A percentile compares a stretch with the other conserved stretches of the same genome.
phyloP scores from a whole-genome alignment of 2,113 vertebrate species.

The Platycercus adscitus region DNA sequence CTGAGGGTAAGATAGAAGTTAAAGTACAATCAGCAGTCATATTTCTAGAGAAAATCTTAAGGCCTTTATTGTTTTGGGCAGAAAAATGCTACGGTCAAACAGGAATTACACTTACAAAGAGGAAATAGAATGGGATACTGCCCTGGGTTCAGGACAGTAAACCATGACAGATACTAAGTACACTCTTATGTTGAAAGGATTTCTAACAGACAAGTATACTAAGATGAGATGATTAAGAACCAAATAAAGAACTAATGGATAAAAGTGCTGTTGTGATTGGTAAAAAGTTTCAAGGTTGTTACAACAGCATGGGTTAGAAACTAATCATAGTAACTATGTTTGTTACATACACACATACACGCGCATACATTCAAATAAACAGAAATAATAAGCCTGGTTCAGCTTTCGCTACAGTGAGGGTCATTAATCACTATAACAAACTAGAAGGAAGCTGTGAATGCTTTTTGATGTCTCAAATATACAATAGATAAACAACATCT shows the following conservation, averaged over 20 bases:
- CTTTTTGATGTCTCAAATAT: not conserved
- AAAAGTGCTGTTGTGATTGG: not conserved
- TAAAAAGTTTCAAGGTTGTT: not conserved
- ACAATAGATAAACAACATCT: not conserved
- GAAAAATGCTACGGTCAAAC: not conserved
- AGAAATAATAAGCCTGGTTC: not conserved
- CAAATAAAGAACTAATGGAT: not conserved
- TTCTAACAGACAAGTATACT: not conserved
- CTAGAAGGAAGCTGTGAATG: not conserved
- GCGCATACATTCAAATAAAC: not conserved
- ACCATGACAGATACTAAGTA: not conserved
- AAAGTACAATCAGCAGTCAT: not conserved
- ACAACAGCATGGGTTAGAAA: not conserved
- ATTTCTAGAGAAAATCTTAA: not conserved
- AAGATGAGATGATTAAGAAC: not conserved
- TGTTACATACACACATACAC: not conserved
- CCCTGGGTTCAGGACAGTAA: not conserved
- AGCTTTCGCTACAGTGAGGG: not conserved
- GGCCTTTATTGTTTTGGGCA: not conserved
- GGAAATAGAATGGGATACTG: not conserved
- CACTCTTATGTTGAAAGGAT: not conserved
- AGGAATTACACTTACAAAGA: not conserved
- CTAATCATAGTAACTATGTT: not conserved
- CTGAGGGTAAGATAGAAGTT: not conserved
- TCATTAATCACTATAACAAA: not conserved